These are phyloP conservation scores for Trypoxylus dichotomus DNA, from an alignment of 1,140 invertebrate species.

Conservation along the genomic window DNA sequence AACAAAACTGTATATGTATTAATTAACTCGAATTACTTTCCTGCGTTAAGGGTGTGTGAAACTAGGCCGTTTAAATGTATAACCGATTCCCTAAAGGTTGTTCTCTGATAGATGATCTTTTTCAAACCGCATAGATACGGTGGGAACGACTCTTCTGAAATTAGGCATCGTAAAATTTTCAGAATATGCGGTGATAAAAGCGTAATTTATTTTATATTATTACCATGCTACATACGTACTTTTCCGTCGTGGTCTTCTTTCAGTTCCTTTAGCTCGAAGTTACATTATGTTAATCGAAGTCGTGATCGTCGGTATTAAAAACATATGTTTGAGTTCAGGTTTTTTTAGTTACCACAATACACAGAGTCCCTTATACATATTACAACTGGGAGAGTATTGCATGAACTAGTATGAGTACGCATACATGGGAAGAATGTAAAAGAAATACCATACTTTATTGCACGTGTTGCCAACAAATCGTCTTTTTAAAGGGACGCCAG, in stretches of 20 bases:
- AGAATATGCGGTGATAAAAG: too few species aligned
- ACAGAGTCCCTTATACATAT: not conserved
- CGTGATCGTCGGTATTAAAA: not conserved
- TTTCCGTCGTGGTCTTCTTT: too few species aligned
- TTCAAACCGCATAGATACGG: too few species aligned
- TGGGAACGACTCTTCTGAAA: too few species aligned
- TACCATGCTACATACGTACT: too few species aligned
- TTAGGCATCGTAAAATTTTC: too few species aligned
- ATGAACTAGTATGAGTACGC: not conserved
- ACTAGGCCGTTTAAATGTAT: too few species aligned
- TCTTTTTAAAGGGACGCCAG: not conserved
- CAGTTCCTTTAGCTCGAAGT: not conserved
- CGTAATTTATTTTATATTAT: too few species aligned
- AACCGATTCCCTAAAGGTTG: too few species aligned
- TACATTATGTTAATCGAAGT: not conserved
- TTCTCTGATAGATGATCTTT: too few species aligned
- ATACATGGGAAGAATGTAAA: not conserved
- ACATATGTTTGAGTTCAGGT: not conserved
- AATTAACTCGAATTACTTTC: too few species aligned
- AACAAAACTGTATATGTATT: not conserved
- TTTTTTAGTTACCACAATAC: not conserved
- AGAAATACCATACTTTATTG: not conserved
- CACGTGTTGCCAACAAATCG: not conserved
- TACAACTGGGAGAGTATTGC: not conserved
- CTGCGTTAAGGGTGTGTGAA: too few species aligned